Percentiles rank a stretch among this genome's conserved stretches.
Conservation (phyloP, 2,797 vertebrate genomes). For the Xenopus petersii region DNA sequence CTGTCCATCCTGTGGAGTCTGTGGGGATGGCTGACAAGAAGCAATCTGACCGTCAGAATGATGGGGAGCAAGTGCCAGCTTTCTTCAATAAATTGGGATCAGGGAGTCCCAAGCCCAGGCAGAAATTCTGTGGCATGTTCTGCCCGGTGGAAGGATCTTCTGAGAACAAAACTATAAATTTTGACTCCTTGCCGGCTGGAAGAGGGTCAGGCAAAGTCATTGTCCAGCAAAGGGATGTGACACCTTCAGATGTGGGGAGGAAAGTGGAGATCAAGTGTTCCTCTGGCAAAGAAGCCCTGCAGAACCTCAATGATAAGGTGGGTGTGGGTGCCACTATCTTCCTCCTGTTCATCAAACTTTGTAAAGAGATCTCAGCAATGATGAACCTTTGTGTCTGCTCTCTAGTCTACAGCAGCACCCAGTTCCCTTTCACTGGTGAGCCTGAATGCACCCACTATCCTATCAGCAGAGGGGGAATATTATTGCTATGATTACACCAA, state of each 20-base stretch:
- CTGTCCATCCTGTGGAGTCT: conserved; percentile 18
- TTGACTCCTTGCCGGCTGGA: conserved; percentile 77
- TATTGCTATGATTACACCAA: background rate
- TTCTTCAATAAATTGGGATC: conserved; percentile 88
- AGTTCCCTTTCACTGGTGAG: background rate
- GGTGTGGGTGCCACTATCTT: background rate
- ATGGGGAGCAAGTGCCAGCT: conserved; percentile 77
- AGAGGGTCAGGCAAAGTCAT: conserved; percentile 77
- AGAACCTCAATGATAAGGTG: conserved; percentile 85
- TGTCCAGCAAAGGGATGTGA: conserved; percentile 86
- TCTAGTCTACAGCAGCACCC: background rate
- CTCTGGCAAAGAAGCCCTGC: conserved; percentile 88
- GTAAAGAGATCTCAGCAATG: background rate
- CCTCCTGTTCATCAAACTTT: conserved; percentile 19
- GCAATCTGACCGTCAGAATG: conserved; percentile 59
- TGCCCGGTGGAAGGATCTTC: conserved; percentile 89
- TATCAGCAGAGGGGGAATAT: background rate
- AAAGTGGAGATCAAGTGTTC: conserved; percentile 89
- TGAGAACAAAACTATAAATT: conserved; percentile 87
- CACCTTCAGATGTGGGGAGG: conserved; percentile 67
- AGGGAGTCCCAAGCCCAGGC: conserved; percentile 85
- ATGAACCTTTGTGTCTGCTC: background rate
- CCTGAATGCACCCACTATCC: too few species aligned
- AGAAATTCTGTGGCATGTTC: conserved; percentile 97
- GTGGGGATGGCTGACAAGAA: conserved; percentile 68